Evolutionary conservation across 2,888 invertebrate species (phyloP), one percentile per base, ranked within the genome.

Genomic region (Campoletis raptor): DNA sequence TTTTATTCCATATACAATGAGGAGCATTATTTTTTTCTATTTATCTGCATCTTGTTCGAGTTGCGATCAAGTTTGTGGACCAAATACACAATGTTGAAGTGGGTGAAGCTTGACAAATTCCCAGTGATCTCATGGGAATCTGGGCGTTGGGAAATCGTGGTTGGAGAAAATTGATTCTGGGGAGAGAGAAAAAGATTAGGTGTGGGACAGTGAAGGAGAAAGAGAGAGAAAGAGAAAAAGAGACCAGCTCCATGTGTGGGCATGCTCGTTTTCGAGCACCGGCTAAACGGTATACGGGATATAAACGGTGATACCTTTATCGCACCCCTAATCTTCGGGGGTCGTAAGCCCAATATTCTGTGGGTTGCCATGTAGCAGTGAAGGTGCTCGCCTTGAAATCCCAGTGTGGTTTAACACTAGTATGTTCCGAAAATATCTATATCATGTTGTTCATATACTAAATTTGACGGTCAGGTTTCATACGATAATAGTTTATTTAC

Each of bases 241-340:
- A 48, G 30, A 70, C 30, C 4, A 18, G 30, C 24, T 45, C 48
- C 45, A 48, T 45, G 24, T 57, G 36, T 67, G 61, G 45, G 30
- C 30, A 30, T 30, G 61, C 80, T 61, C 42, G 80, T 42, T 70
- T 70, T 48, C 80, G 15, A 24, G 30, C 42, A 61, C 61, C 36
- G 70, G 24, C 40, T 52, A 80, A 42, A 36, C 45, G 57, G 72
- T 81, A 37, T 72, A 67, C 78, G 54, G 81, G 61, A 73, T 81
- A 67, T 81, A 54, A 66, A 42, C 73, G 30, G 74, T 54, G 74
- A 74, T 74, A 81, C 81, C 81, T 81, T 81, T 81, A 81, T 81
- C 81, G 81, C 81, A 74, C 73, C 66, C 67, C 73, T 81, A 81
- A 81, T 74, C 81, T 81, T 81, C 52, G 66, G 66, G 54, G 73